Percentiles rank a stretch among this genome's conserved stretches.
Conservation (phyloP, 2,888 invertebrate genomes). For the Deroplatys truncata region DNA sequence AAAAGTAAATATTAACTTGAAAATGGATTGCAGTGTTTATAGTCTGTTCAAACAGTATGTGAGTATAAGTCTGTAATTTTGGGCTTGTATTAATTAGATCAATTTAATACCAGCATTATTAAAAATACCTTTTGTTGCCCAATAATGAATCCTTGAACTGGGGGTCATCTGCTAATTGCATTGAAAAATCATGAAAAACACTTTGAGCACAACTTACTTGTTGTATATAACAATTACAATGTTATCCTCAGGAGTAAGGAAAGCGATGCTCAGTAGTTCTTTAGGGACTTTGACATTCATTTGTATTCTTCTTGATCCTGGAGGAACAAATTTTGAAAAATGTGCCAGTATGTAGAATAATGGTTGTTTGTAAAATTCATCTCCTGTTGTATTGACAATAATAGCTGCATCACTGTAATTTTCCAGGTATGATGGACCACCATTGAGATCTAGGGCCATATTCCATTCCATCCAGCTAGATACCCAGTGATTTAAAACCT, state of each 20-base stretch:
- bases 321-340: background rate
- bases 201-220: background rate
- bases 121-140: no score
- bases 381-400: background rate
- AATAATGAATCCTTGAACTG: no score
- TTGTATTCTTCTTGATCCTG: background rate
- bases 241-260: background rate
- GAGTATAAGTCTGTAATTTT: no score
- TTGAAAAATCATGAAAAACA: background rate
- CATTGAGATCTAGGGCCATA: background rate
- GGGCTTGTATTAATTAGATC: no score
- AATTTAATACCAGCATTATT: no score
- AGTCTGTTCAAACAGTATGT: no score
- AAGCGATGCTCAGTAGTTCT: background rate
- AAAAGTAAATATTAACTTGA: no score
- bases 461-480: background rate
- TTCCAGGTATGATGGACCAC: background rate
- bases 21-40: no score
- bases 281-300: background rate
- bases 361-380: background rate
- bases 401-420: background rate
- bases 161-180: no score
- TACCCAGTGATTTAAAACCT: background rate
- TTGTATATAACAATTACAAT: background rate
- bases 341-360: background rate